Base-by-base conservation (phyloP, 2,888 invertebrate species). In the Holacanthella duospinosa region DNA sequence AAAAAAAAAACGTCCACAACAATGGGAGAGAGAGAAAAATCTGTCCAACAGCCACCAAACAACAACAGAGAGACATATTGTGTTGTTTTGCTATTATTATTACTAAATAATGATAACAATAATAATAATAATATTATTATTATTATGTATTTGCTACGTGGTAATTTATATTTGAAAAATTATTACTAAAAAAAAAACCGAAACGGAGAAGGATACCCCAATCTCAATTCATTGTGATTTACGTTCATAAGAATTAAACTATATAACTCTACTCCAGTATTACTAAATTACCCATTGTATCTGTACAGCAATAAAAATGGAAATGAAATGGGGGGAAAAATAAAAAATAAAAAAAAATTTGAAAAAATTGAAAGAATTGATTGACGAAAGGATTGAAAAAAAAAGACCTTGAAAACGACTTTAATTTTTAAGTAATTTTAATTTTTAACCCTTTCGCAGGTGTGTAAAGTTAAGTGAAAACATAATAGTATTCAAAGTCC, bases 151-250 rank as follows among this genome's bases (percentile, higher is more conserved):
- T n/a, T n/a, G n/a, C n/a, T n/a, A n/a, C n/a, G n/a, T n/a, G n/a
- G n/a, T n/a, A n/a, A n/a, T n/a, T n/a, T n/a, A n/a, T n/a, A n/a
- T n/a, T n/a, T n/a, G n/a, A n/a, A n/a, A n/a, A n/a, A n/a, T n/a
- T n/a, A n/a, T n/a, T n/a, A n/a, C n/a, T n/a, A n/a, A n/a, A n/a
- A n/a, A n/a, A n/a, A n/a, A n/a, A n/a, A n/a, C n/a, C n/a, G n/a
- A 53, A 53, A 55, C 3, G 55, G 9, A 55, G 26, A 9, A 9
- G 25, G n/a, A n/a, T 12, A 28, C 36, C 19, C 36, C 29, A 19
- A 24, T 57, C 64, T 62, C 62, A 60, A 67, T 68, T 67, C 60
- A 70, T 69, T 71, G 71, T 71, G 71, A 71, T 71, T 71, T 71
- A 68, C 66, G 67, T 71, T 71, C 69, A 67, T 48, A 16, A 48